Percentiles rank a stretch among this genome's conserved stretches.
These are phyloP conservation scores for Eulimnadia texana DNA, from an alignment of 1,140 invertebrate species.

Conservation along the genomic window DNA sequence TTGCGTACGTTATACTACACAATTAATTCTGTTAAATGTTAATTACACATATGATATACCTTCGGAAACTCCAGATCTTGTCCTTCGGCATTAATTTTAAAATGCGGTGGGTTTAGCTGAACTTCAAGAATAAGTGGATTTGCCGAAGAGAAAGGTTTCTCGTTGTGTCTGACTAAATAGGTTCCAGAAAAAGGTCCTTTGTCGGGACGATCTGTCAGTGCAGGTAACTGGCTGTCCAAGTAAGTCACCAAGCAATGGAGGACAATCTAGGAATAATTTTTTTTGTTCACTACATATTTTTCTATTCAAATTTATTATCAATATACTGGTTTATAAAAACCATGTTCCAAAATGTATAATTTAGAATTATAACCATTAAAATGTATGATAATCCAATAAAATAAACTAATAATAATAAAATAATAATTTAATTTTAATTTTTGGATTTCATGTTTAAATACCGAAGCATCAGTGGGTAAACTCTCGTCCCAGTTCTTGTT, in stretches of 20 bases:
- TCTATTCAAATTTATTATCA: too few species aligned
- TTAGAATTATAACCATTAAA: too few species aligned
- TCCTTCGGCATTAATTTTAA: slow-evolving; percentile 45
- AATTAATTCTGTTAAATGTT: too few species aligned
- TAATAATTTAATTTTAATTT: too few species aligned
- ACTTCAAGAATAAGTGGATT: slow-evolving; percentile 38
- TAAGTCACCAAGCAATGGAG: slow-evolving; percentile 68
- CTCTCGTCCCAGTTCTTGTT: slow-evolving; percentile 61
- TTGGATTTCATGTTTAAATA: too few species aligned
- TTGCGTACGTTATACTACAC: too few species aligned
- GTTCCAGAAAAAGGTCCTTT: slow-evolving; percentile 55
- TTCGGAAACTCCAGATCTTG: slow-evolving; percentile 47
- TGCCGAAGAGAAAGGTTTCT: slow-evolving; percentile 33
- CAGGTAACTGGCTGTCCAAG: slow-evolving; percentile 60
- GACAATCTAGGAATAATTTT: slow-evolving; percentile 48
- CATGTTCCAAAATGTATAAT: too few species aligned
- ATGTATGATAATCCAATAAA: too few species aligned
- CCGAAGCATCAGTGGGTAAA: slow-evolving; percentile 60
- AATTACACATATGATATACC: slow-evolving; percentile 33
- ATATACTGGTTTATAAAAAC: too few species aligned
- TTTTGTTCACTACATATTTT: too few species aligned
- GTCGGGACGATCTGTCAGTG: slow-evolving; percentile 54
- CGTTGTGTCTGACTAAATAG: slow-evolving; percentile 41
- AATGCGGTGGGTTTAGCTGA: slow-evolving; percentile 53
- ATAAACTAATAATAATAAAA: too few species aligned